Evolutionary conservation across 2,888 invertebrate genomes (phyloP), one percentile per base, ranked within the genome.

Genomic region (Brenthis daphne): DNA sequence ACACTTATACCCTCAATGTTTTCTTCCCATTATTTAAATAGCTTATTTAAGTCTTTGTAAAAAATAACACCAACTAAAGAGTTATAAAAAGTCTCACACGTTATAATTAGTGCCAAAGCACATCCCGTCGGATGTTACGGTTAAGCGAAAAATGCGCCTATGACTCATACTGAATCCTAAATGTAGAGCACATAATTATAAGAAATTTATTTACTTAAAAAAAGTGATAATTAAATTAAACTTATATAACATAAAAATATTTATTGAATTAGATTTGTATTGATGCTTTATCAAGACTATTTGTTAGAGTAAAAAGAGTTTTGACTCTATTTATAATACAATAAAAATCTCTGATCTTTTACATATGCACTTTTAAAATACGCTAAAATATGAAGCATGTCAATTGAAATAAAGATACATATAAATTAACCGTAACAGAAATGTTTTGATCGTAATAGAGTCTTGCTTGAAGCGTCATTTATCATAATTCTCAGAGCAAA

Each of bases 101-200:
- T 24, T 67, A 47, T 54, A 48, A 64, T 65, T 53, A 53, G 57
- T 57, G 60, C 54, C 33, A 47, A 65, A 51, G n/a, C 47, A 16
- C 54, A 24, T 71, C 73, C 90, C 91, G 91, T 80, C 91, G 91
- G 90, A 77, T 79, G 84, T 77, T 82, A 77, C 78, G 80, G 85
- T 61, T 87, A 82, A 79, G 83, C 83, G 84, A 88, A 89, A 89
- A 91, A 90, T 91, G 82, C 88, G 91, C 91, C 91, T 92, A 91
- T 79, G 74, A 68, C 67, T 71, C 69, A 71, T 64, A 74, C 67
- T 57, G 67, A 51, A 29, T 67, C 65, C 65, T 67, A 67, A 55
- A 65, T 37, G 58, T 43, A 51, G 50, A 56, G 61, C 57, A 68
- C 57, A 12, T 50, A 29, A 55, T 61, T 68, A 64, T 54, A 63